These are phyloP conservation scores for Rhizoglyphus robini DNA, from an alignment of 1,140 invertebrate species.

Conservation along the genomic window DNA sequence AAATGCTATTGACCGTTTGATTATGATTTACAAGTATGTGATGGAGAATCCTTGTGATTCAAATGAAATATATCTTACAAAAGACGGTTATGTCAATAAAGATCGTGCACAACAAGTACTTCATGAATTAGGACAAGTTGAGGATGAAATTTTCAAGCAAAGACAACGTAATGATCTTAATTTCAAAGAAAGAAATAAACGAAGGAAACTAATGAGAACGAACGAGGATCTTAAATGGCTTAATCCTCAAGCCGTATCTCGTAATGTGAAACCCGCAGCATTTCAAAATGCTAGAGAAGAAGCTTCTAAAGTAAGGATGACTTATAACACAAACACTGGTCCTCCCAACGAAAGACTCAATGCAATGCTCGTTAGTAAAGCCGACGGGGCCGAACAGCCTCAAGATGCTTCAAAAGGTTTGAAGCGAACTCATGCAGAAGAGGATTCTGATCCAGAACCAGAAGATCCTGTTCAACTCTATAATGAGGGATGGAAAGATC, in stretches of 20 bases:
- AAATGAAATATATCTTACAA: constrained; percentile 58
- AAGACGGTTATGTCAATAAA: constrained; percentile 83
- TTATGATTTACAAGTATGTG: constrained; percentile 78
- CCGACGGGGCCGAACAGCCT: too few relatives aligned
- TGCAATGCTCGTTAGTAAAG: constrained; percentile 22
- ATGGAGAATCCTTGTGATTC: neutral
- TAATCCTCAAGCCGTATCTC: constrained; percentile 12
- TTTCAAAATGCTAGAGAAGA: constrained; percentile 9
- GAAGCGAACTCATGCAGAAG: too few relatives aligned
- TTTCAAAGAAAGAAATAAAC: constrained; percentile 41
- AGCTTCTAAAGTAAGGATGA: neutral
- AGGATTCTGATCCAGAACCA: constrained; percentile 46
- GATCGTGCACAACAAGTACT: constrained; percentile 77
- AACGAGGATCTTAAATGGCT: constrained; percentile 21
- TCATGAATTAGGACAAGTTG: constrained; percentile 72
- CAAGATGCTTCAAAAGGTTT: too few relatives aligned
- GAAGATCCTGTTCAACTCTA: constrained; percentile 87
- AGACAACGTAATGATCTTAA: constrained; percentile 68
- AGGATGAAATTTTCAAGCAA: constrained; percentile 95
- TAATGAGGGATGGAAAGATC: constrained; percentile 95
- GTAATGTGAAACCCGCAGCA: neutral
- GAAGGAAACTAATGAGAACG: constrained; percentile 5
- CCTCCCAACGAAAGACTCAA: constrained; percentile 1
- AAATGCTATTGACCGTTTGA: constrained; percentile 86
- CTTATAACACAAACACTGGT: neutral